Percentiles rank a stretch among this genome's conserved stretches.
These are phyloP conservation scores for Ophonus ardosiacus DNA, from an alignment of 2,888 invertebrate species.

Conservation along the genomic window DNA sequence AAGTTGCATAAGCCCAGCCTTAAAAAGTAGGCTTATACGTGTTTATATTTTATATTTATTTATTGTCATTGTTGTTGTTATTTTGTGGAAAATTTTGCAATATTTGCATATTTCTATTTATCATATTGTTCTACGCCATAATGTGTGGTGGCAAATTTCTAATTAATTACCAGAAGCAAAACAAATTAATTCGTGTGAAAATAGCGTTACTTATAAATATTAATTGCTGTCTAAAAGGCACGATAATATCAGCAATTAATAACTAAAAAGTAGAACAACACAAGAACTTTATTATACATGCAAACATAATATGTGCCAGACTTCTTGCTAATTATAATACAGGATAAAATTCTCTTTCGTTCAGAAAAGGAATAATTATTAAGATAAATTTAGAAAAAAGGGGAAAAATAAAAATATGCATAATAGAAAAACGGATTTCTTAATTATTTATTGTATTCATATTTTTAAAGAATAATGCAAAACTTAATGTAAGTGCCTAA, in stretches of 20 bases:
- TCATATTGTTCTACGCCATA: not conserved
- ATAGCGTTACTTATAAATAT: constrained; percentile 45
- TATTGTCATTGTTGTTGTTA: not conserved
- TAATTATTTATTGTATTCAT: too few relatives aligned
- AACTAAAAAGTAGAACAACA: constrained; percentile 32
- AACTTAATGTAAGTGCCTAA: too few relatives aligned
- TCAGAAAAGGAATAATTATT: not conserved
- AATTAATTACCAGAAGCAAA: constrained; percentile 24
- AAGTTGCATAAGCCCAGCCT: too few relatives aligned
- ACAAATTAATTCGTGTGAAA: constrained; percentile 45
- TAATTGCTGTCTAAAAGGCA: constrained; percentile 39
- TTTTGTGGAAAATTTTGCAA: not conserved
- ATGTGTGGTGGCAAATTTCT: not conserved
- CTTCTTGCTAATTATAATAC: constrained; percentile 21
- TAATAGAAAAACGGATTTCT: not conserved
- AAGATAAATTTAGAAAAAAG: constrained; percentile 28
- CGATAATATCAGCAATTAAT: constrained; percentile 45
- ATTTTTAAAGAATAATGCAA: too few relatives aligned
- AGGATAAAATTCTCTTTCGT: constrained; percentile 9
- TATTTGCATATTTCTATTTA: not conserved
- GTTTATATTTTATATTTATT: not conserved
- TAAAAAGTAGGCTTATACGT: not conserved
- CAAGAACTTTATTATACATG: constrained; percentile 42
- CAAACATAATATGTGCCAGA: constrained; percentile 30
- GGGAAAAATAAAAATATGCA: not conserved